Base-by-base conservation (phyloP, 1,140 invertebrate species). In the Whitmania pigra region DNA sequence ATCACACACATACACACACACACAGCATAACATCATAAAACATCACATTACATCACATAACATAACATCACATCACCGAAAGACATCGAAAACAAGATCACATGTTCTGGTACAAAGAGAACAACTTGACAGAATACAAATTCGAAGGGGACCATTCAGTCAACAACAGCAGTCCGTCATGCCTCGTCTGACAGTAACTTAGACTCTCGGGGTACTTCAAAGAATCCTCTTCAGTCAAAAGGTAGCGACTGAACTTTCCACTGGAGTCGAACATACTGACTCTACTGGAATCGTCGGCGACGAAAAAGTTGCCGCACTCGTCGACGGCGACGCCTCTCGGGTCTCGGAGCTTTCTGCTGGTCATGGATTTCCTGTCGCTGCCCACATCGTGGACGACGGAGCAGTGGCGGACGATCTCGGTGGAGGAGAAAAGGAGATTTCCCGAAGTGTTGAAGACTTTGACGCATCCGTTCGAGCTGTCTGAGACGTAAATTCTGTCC, bases 71-170 rank as follows among this genome's bases (percentile, higher is more conserved):
- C n/a, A n/a, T n/a, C n/a, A 36, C 31, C 31, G 2, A 2, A 36
- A 36, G 31, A 36, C 31, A 36, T 36, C 31, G 31, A 36, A 36
- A 36, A 36, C 31, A 36, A 36, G 11, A 49, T 49, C 43, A 49
- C 43, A 49, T 49, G 20, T 63, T 63, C 22, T 63, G 57, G 22
- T 73, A 70, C 31, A 73, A 25, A 1, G 31, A 53, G 63, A 73
- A 73, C 43, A 73, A 25, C 57, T 73, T 73, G 53, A 73, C 67
- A 53, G 67, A 66, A 54, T 29, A 70, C 49, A 71, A 29, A 53
- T 73, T 73, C 3, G 71, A 22, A 40, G 72, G 72, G 11, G 71
- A 71, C 72, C 72, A 73, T 22, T 73, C 72, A 0, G 72, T 73
- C 31, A 73, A 67, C 18, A 43, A 40, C 4, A 73, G 49, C 5